phyloP scores from a whole-genome alignment of 2,797 vertebrate species.

The Carcharodon carcharias region DNA sequence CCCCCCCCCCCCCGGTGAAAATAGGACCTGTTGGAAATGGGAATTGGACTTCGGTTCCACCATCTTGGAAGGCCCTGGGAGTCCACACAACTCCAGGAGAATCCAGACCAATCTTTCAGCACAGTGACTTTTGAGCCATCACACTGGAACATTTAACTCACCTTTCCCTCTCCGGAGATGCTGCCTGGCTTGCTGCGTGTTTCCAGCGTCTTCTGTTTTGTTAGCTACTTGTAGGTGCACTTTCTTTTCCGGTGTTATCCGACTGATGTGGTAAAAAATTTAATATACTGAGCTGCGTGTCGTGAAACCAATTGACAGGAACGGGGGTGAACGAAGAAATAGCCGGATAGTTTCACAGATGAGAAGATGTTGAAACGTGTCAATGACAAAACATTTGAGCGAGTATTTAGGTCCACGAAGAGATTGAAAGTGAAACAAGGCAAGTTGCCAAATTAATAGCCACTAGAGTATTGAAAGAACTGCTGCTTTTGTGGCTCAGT shows the following conservation, averaged over 20 bases:
- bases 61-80: too few species aligned
- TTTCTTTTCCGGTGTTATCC: not conserved
- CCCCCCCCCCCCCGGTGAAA: too few species aligned
- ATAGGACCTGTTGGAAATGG: too few species aligned
- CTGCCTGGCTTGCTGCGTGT: too few species aligned
- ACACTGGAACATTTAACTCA: too few species aligned
- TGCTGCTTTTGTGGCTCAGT: not conserved
- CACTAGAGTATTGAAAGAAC: not conserved
- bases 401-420: not conserved
- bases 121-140: not conserved
- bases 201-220: not conserved
- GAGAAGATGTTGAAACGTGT: not conserved
- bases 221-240: not conserved
- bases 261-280: not conserved
- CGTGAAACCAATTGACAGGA: not conserved
- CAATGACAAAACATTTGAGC: not conserved
- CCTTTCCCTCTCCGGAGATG: too few species aligned
- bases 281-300: not conserved
- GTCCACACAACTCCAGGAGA: too few species aligned
- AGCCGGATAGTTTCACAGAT: not conserved
- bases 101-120: not conserved
- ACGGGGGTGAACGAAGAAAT: too few species aligned
- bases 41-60: too few species aligned
- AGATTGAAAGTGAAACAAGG: not conserved
- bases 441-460: not conserved